Evolutionary conservation across 2,113 vertebrate genomes (phyloP).

Genomic region (Neotragus moschatus): DNA sequence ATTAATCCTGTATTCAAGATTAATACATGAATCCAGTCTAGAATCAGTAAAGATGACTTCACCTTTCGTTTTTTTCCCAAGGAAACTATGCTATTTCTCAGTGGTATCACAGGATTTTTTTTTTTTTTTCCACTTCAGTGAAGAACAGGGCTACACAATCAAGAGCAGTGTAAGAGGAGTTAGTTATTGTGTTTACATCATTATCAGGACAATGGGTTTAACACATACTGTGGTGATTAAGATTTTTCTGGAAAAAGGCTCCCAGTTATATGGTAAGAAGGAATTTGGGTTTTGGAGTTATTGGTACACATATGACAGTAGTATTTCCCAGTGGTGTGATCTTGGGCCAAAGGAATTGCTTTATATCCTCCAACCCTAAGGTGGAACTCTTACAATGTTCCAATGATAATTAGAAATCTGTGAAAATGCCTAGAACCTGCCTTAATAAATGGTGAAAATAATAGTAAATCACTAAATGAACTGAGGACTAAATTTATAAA

Average conservation of each 20-base stretch:
- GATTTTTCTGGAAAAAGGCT: neutral
- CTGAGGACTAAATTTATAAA: neutral
- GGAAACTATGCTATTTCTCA: neutral
- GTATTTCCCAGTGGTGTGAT: neutral
- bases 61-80: neutral
- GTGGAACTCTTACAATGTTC: neutral
- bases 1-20: neutral
- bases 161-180: neutral
- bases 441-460: neutral
- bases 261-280: neutral
- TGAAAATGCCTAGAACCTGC: neutral
- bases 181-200: neutral
- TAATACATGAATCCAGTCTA: neutral
- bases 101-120: neutral
- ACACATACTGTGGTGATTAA: neutral
- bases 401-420: neutral
- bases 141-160: neutral
- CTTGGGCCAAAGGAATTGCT: neutral
- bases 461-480: neutral
- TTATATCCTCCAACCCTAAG: neutral
- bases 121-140: neutral
- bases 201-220: neutral
- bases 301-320: neutral
- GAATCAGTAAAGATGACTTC: neutral
- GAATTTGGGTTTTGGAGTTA: neutral